A percentile compares a stretch with the other conserved stretches of the same genome.
phyloP scores from a whole-genome alignment of 2,888 invertebrate genomes.

The Ennomos fuscantarius region DNA sequence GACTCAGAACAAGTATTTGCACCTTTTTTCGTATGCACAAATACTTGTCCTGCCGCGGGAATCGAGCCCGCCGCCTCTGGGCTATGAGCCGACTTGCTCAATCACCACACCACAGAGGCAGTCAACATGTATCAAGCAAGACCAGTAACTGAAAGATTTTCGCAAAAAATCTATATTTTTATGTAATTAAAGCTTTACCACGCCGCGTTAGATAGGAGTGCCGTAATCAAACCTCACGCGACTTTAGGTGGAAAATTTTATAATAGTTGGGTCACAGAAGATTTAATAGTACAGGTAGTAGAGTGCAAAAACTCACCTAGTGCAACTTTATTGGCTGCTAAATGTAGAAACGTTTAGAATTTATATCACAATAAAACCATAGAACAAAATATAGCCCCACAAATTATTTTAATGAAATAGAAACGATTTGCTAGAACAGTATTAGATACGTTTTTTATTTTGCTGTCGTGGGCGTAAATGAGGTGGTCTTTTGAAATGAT shows the following conservation, averaged over 20 bases:
- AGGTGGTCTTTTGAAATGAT: slow-evolving; percentile 7
- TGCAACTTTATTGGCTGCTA: slow-evolving; percentile 4
- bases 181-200: neutral
- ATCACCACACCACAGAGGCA: no score
- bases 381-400: slow-evolving; percentile 4
- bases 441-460: slow-evolving; percentile 1
- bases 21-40: no score
- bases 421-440: slow-evolving; percentile 16
- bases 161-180: no score
- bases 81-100: no score
- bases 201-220: neutral
- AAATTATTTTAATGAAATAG: slow-evolving; percentile 25
- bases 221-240: neutral
- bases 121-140: no score
- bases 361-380: no score
- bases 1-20: no score
- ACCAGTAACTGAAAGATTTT: no score
- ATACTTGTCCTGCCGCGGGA: no score
- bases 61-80: no score
- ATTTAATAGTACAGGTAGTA: neutral
- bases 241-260: no score
- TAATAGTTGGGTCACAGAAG: no score
- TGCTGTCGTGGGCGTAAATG: slow-evolving; percentile 19
- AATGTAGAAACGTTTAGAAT: neutral
- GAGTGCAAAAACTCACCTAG: slow-evolving; percentile 14